phyloP scores from a whole-genome alignment of 2,113 vertebrate species.

The Bolborhynchus lineola region DNA sequence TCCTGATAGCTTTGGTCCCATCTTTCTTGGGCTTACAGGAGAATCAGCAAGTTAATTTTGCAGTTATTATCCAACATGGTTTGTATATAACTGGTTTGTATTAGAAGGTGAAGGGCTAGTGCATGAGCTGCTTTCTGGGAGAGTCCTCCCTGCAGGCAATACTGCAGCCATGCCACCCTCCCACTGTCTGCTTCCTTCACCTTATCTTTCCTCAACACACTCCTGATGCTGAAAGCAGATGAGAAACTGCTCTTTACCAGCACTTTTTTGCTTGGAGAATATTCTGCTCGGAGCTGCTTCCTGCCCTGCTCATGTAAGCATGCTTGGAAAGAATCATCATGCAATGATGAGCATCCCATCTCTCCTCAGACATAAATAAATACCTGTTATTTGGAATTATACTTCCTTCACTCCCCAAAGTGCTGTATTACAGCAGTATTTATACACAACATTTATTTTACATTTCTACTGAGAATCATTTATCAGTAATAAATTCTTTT shows the following conservation, averaged over 20 bases:
- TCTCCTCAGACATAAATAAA: background rate
- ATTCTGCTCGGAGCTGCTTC: background rate
- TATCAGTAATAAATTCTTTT: background rate
- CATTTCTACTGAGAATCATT: background rate
- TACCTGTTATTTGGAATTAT: background rate
- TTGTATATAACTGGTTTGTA: rapidly evolving
- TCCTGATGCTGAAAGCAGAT: background rate
- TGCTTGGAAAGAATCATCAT: background rate
- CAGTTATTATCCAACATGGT: rapidly evolving
- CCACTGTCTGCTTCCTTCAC: background rate
- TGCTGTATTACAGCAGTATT: background rate
- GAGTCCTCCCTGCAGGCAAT: rapidly evolving
- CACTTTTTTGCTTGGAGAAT: rapidly evolving
- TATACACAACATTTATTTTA: background rate
- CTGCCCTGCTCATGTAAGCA: background rate
- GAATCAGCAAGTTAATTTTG: background rate
- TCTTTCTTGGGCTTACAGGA: background rate
- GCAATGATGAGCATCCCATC: background rate
- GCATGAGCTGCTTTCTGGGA: rapidly evolving
- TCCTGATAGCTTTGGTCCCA: rapidly evolving
- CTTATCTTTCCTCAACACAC: rapidly evolving
- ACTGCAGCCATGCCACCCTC: background rate
- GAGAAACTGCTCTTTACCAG: background rate
- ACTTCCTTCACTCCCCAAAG: background rate
- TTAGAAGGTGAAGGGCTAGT: background rate